These are phyloP conservation scores for Sipha maydis DNA, from an alignment of 2,888 invertebrate species.

Conservation along the genomic window DNA sequence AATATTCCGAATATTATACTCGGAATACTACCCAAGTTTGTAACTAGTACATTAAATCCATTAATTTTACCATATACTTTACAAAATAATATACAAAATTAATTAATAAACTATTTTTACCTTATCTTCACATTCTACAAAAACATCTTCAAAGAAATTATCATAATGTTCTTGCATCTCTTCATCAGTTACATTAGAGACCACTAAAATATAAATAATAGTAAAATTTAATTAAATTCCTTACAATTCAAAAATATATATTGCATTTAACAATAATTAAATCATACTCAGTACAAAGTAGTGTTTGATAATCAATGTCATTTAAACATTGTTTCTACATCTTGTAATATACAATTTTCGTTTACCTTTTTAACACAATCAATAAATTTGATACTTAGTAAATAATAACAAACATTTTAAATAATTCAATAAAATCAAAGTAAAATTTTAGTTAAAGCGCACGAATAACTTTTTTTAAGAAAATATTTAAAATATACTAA, in stretches of 20 bases:
- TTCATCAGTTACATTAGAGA: slow-evolving; percentile 94
- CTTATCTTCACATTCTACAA: slow-evolving; percentile 98
- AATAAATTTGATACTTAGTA: not conserved
- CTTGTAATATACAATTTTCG: not conserved
- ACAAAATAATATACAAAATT: not conserved
- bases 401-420: not conserved
- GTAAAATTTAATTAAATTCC: too few species aligned
- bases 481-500: too few species aligned
- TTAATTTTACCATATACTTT: too few species aligned
- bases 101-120: slow-evolving; percentile 66
- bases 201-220: slow-evolving; percentile 72
- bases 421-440: not conserved
- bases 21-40: too few species aligned
- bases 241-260: not conserved
- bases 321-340: not conserved
- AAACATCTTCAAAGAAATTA: slow-evolving; percentile 99
- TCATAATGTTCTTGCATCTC: slow-evolving; percentile 99
- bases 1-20: too few species aligned
- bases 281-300: not conserved
- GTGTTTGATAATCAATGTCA: not conserved
- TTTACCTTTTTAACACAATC: not conserved
- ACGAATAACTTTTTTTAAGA: too few species aligned
- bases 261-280: not conserved
- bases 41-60: too few species aligned
- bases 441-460: too few species aligned